Conservation (phyloP, 2,797 vertebrate species). For the Catostomus latipinnis region DNA sequence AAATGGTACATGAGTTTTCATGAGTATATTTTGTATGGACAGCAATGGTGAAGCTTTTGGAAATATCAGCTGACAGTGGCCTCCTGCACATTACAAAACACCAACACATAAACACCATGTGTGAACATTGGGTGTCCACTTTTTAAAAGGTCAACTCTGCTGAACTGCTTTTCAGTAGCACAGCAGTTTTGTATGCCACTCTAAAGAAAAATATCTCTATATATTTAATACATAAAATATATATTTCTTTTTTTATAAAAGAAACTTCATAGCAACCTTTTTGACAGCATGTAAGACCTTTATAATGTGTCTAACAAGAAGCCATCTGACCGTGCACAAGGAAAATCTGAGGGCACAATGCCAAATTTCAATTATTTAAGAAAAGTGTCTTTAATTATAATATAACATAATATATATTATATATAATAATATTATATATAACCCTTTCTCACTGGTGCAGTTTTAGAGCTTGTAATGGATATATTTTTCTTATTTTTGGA, state of each 20-base stretch:
- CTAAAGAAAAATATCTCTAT: neutral
- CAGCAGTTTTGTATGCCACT: neutral
- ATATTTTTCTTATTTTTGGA: too few relatives aligned
- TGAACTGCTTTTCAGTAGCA: neutral
- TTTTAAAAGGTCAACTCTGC: slow-evolving; percentile 33
- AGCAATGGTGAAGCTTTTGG: neutral
- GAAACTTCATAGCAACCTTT: neutral
- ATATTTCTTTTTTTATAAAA: slow-evolving; percentile 6
- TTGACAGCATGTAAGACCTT: neutral
- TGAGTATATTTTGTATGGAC: neutral
- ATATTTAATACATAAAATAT: neutral
- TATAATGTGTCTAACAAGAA: neutral
- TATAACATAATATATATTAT: too few relatives aligned
- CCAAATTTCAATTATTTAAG: too few relatives aligned
- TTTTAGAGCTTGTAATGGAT: too few relatives aligned
- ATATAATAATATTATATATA: too few relatives aligned
- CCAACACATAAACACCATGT: neutral
- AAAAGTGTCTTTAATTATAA: too few relatives aligned
- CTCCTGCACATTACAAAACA: neutral
- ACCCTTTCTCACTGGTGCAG: too few relatives aligned
- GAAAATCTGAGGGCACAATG: too few relatives aligned
- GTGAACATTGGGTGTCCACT: slow-evolving; percentile 18
- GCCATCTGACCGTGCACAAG: too few relatives aligned
- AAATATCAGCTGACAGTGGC: neutral
- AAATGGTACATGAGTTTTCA: neutral